Evolutionary conservation across 2,888 invertebrate genomes (phyloP).

Genomic region (Ornithoptera alexandrae): DNA sequence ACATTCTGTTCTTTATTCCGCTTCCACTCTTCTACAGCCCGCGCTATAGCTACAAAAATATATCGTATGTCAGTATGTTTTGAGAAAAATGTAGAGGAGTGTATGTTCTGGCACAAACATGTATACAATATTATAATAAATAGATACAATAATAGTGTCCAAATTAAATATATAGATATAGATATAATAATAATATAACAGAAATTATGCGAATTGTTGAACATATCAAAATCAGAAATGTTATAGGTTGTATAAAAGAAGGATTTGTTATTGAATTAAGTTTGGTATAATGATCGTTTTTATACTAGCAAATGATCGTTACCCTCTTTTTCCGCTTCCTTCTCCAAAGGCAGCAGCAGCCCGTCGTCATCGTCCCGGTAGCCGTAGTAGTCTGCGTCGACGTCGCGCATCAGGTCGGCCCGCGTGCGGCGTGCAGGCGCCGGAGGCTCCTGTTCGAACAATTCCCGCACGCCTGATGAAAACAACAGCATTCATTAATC

Average conservation of each 20-base stretch:
- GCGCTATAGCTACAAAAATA: slow-evolving; percentile 59
- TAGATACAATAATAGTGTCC: no score
- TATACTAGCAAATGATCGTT: not conserved
- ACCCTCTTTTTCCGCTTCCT: slow-evolving; percentile 87
- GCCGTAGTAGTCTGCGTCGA: slow-evolving; percentile 99
- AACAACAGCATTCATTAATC: not conserved
- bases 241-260: no score
- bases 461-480: slow-evolving; percentile 92
- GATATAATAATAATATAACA: no score
- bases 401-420: slow-evolving; percentile 97
- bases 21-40: slow-evolving; percentile 87
- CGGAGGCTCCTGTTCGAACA: slow-evolving; percentile 98
- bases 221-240: no score
- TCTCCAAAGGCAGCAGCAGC: slow-evolving; percentile 92
- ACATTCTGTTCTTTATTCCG: slow-evolving; percentile 77
- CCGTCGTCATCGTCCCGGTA: slow-evolving; percentile 99
- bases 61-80: not conserved
- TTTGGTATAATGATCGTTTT: not conserved
- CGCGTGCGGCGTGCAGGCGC: slow-evolving; percentile 94
- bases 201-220: no score
- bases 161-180: no score
- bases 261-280: no score
- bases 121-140: no score
- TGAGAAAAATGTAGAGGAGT: not conserved
- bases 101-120: no score